Percentiles rank a stretch among this genome's conserved stretches.
These are phyloP conservation scores for Drymonia ruficornis DNA, from an alignment of 2,888 invertebrate species.

Conservation along the genomic window DNA sequence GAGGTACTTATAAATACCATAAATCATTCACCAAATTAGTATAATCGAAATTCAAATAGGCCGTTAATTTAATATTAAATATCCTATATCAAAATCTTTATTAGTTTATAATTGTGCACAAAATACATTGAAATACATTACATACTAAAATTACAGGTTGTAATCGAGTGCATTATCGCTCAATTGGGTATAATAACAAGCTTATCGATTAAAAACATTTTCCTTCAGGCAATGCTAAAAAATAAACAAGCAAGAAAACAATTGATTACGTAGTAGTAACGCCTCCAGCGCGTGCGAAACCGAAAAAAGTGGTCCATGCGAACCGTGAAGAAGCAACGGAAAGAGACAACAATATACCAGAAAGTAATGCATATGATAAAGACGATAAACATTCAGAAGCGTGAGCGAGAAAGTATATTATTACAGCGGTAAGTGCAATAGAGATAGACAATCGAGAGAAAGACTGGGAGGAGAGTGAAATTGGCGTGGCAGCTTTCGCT, in stretches of 20 bases:
- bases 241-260: conserved; percentile 63
- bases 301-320: conserved; percentile 64
- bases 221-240: conserved; percentile 39
- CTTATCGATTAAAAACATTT: conserved; percentile 41
- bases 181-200: conserved; percentile 34
- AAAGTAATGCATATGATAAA: conserved; percentile 47
- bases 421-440: conserved; percentile 43
- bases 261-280: conserved; percentile 69
- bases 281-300: conserved; percentile 72
- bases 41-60: conserved; percentile 15
- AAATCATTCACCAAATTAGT: conserved; percentile 33
- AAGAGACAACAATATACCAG: conserved; percentile 53
- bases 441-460: conserved; percentile 62
- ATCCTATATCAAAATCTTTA: conserved; percentile 16
- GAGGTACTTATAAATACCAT: conserved; percentile 33
- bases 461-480: conserved; percentile 78
- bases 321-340: conserved; percentile 68
- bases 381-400: conserved; percentile 50
- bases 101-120: conserved; percentile 9
- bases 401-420: conserved; percentile 45
- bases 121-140: conserved; percentile 16
- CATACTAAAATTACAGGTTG: conserved; percentile 27
- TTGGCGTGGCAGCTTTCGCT: conserved; percentile 80
- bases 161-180: conserved; percentile 32
- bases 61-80: conserved; percentile 24